Evolutionary conservation across 2,113 vertebrate genomes (phyloP).

Genomic region (Vombatus ursinus): DNA sequence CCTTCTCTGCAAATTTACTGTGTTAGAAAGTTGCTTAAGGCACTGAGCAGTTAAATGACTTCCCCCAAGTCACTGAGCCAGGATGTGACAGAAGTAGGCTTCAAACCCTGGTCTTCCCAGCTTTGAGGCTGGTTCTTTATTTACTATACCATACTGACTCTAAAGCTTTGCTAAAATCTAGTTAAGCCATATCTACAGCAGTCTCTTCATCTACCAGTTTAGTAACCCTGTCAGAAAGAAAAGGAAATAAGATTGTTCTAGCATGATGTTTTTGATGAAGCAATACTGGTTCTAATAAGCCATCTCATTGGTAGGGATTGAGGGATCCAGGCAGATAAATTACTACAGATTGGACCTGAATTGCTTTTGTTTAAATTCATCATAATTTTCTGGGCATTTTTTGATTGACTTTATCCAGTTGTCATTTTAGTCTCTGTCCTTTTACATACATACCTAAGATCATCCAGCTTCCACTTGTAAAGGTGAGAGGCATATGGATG

Average conservation of each 20-base stretch:
- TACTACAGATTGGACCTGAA: neutral
- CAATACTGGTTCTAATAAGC: neutral
- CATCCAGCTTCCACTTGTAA: slow-evolving; percentile 32
- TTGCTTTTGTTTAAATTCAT: neutral
- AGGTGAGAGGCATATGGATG: neutral
- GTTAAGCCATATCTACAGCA: neutral
- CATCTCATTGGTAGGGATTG: neutral
- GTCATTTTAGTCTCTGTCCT: neutral
- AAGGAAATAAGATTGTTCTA: neutral
- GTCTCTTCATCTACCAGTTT: neutral
- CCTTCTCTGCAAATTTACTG: neutral
- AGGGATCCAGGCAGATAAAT: neutral
- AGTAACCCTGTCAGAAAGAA: neutral
- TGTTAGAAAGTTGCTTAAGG: neutral
- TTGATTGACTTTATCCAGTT: neutral
- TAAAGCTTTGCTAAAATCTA: neutral
- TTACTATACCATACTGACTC: neutral
- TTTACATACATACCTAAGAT: neutral
- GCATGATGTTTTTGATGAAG: neutral
- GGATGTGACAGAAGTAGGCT: neutral
- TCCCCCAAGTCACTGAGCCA: neutral
- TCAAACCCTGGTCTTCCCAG: neutral
- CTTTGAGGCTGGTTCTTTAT: neutral
- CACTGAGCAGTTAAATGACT: neutral
- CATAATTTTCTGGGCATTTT: neutral